Base-by-base conservation (phyloP, 1,140 invertebrate genomes). In the Centruroides sculpturatus region DNA sequence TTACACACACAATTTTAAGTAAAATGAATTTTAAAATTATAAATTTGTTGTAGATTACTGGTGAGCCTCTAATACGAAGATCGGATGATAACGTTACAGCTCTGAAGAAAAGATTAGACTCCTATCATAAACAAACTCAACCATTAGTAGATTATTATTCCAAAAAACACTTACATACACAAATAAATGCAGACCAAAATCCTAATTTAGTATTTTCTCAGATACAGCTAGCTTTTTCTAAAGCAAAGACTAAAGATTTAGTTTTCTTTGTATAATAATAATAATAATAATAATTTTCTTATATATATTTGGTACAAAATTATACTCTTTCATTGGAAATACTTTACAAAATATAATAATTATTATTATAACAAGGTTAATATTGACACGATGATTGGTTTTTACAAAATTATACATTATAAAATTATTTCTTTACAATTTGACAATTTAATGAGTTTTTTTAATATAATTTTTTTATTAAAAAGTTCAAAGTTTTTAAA, bases 81-180 rank as follows among this genome's bases (percentile, higher is more conserved):
- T 89, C 89, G 7, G 93, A 98, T 77, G 93, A 98, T 71, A 98
- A 92, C 76, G 86, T 82, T 12, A 87, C 90, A 36, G 83, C 89
- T 63, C 72, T 98, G 55, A 91, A 87, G 67, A 94, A 92, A 71
- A 81, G 93, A 55, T 77, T 97, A 56, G 77, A 81, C 35, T 78
- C 85, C 60, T 97, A 97, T 80, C 89, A 95, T 70, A 79, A 79
- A 47, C 87, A 92, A 76, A 98, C 94, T 47, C 82, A 82, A 61
- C 93, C 93, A 23, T 76, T 98, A 47, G 85, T 94, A 41, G 85
- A 92, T 66, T 98, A 95, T 72, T 98, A 98, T 67, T 59, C 65
- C 13, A 74, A 74, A 63, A 68, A 71, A 68, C 71, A 74, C 53
- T 67, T 79, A 23, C 77, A 77, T 62, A 66, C 63, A 0, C 59